A percentile compares a stretch with the other conserved stretches of the same genome.
Evolutionary conservation across 1,140 invertebrate species (phyloP).

Genomic region (Drosophila oshimai): DNA sequence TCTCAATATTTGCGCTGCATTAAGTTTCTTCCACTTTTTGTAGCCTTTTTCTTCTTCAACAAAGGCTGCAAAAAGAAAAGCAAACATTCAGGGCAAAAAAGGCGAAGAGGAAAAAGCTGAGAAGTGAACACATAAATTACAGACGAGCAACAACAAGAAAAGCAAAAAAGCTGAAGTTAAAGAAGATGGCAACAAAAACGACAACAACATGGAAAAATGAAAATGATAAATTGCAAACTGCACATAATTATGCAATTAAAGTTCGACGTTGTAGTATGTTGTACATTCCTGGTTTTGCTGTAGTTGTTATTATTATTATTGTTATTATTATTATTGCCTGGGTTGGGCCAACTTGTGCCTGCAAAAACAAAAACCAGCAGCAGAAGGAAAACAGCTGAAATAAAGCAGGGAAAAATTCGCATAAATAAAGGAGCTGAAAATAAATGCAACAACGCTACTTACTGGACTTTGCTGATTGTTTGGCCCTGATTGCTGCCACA

Average conservation of each 20-base stretch:
- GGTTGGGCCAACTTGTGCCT: constrained; percentile 46
- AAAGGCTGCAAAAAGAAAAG: constrained; percentile 17
- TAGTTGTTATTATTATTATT: constrained; percentile 60
- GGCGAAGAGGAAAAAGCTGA: constrained; percentile 13
- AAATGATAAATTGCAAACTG: constrained; percentile 83
- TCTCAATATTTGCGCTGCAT: constrained; percentile 54
- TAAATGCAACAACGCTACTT: constrained; percentile 31
- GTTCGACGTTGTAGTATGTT: constrained; percentile 72
- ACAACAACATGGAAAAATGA: constrained; percentile 78
- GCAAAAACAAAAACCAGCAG: constrained; percentile 30
- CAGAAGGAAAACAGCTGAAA: constrained; percentile 3
- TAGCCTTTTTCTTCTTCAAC: neutral
- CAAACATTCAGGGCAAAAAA: constrained; percentile 16
- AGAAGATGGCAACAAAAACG: constrained; percentile 43
- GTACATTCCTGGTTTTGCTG: constrained; percentile 30
- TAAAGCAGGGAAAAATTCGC: constrained; percentile 7
- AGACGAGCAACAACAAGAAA: constrained; percentile 34
- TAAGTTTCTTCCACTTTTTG: constrained; percentile 30
- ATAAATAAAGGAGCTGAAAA: constrained; percentile 25
- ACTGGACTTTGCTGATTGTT: constrained; percentile 24
- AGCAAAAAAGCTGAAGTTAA: constrained; percentile 23
- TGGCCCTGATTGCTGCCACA: constrained; percentile 9
- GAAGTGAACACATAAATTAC: constrained; percentile 69
- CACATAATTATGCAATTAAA: constrained; percentile 83
- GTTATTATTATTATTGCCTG: constrained; percentile 69